A percentile compares a stretch with the other conserved stretches of the same genome.
phyloP scores from a whole-genome alignment of 2,797 vertebrate genomes.

The Pangasius sanitwongsei region DNA sequence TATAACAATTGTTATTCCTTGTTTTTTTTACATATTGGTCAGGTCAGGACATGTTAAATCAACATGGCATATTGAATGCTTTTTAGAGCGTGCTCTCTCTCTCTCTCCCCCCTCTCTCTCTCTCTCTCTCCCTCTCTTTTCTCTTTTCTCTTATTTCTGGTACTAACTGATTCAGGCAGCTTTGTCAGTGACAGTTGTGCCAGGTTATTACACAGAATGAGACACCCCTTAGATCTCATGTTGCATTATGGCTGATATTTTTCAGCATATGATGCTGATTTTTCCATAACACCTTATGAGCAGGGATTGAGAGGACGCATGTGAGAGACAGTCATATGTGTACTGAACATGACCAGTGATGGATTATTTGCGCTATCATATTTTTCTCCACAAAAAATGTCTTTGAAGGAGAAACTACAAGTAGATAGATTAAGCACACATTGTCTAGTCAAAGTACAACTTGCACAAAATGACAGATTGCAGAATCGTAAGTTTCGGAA shows the following conservation, averaged over 20 bases:
- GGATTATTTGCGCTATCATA: neutral
- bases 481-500: neutral
- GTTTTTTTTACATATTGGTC: neutral
- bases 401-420: neutral
- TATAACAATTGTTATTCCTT: neutral
- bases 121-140: no score
- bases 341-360: neutral
- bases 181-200: neutral
- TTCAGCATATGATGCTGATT: neutral
- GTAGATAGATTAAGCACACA: neutral
- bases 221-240: neutral
- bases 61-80: neutral
- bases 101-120: no score
- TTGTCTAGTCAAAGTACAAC: neutral
- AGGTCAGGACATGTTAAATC: constrained; percentile 13
- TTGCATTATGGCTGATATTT: neutral
- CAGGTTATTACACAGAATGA: neutral
- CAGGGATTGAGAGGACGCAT: neutral
- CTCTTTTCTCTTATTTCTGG: neutral
- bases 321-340: neutral
- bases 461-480: neutral
- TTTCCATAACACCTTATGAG: no score
- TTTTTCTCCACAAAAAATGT: neutral
- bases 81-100: neutral
- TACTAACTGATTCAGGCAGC: neutral